phyloP scores from a whole-genome alignment of 2,888 invertebrate species.

The Gortyna flavago region DNA sequence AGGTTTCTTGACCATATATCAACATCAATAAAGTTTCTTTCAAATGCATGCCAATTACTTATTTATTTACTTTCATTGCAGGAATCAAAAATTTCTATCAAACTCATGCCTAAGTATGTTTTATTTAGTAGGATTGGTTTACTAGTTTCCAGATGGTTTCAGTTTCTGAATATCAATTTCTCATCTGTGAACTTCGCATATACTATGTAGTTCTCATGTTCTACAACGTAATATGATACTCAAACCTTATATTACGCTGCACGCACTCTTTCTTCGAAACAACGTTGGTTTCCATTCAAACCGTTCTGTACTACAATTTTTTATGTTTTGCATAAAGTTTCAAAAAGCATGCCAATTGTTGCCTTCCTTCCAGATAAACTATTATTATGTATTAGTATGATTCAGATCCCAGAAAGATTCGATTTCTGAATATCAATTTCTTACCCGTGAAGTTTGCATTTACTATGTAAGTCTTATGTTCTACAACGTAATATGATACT shows the following conservation, averaged over 20 bases:
- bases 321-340: neutral
- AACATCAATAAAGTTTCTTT: neutral
- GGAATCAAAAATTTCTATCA: neutral
- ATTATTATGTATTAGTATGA: neutral
- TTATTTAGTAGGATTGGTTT: neutral
- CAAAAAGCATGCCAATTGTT: neutral
- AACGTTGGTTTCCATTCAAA: constrained; percentile 3
- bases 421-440: constrained; percentile 13
- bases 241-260: constrained; percentile 25
- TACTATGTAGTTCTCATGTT: constrained; percentile 21
- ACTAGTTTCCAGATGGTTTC: neutral
- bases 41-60: neutral
- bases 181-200: constrained; percentile 14
- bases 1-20: no score
- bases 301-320: neutral
- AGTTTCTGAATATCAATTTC: constrained; percentile 9
- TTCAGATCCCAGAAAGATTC: neutral
- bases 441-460: constrained; percentile 10
- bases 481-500: constrained; percentile 36
- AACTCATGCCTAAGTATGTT: neutral
- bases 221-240: constrained; percentile 37
- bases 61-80: neutral
- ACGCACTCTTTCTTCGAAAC: constrained; percentile 29
- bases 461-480: constrained; percentile 15
- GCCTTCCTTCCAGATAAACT: neutral